Conservation (phyloP, 2,797 vertebrate species). For the Clarias platycephalus region DNA sequence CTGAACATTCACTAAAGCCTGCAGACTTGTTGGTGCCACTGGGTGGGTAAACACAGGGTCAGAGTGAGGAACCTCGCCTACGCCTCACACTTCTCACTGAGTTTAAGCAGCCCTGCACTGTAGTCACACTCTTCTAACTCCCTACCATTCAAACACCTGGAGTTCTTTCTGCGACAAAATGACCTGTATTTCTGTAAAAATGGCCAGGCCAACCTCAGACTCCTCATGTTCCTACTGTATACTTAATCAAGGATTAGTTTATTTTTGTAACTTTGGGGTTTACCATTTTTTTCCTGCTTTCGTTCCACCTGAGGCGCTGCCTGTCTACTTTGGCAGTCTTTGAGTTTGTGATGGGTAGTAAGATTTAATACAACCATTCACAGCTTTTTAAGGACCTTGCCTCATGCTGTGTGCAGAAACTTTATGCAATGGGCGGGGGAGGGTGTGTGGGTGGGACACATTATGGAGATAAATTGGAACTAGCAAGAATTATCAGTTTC, state of each 20-base stretch:
- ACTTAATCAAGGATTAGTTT: conserved; percentile 68
- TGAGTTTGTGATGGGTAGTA: conserved; percentile 57
- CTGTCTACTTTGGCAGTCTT: conserved; percentile 62
- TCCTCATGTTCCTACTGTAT: conserved; percentile 83
- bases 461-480: conserved; percentile 51
- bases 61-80: conserved; percentile 56
- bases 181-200: conserved; percentile 78
- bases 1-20: conserved; percentile 81
- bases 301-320: conserved; percentile 63
- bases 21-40: conserved; percentile 57
- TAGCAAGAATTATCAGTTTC: conserved; percentile 46
- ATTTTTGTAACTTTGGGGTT: conserved; percentile 72
- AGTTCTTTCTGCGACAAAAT: conserved; percentile 73
- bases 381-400: conserved; percentile 59
- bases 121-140: conserved; percentile 53
- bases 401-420: conserved; percentile 68
- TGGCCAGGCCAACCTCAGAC: conserved; percentile 71
- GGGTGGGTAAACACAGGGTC: conserved; percentile 68
- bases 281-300: conserved; percentile 67
- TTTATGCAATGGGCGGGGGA: conserved; percentile 51
- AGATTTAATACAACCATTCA: conserved; percentile 59
- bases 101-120: conserved; percentile 55
- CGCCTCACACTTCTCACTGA: conserved; percentile 38
- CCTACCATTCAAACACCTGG: conserved; percentile 61
- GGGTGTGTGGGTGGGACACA: neutral